Evolutionary conservation across 2,888 invertebrate genomes (phyloP).

Genomic region (Agrypnus murinus): DNA sequence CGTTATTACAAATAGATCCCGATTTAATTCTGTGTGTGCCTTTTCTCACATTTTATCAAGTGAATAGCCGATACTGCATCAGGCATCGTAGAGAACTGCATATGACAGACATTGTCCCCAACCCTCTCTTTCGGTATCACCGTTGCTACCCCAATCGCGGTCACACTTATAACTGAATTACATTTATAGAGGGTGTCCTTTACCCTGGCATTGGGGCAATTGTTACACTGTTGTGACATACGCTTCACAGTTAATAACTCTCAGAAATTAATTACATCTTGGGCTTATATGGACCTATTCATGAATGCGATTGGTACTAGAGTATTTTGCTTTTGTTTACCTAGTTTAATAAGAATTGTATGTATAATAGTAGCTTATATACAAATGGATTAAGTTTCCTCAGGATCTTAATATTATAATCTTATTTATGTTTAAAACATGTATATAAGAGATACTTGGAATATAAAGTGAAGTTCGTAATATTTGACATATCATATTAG

Average conservation of each 20-base stretch:
- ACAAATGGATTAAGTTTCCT: too few species aligned
- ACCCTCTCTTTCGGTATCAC: slow-evolving; percentile 43
- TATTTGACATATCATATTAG: too few species aligned
- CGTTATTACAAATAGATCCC: too few species aligned
- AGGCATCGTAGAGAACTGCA: slow-evolving; percentile 54
- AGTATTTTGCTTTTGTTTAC: too few species aligned
- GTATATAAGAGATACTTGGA: too few species aligned
- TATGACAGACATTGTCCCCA: slow-evolving; percentile 62
- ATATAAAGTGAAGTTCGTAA: too few species aligned
- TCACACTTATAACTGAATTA: slow-evolving; percentile 67
- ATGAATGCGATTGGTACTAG: too few species aligned
- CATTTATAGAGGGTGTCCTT: slow-evolving; percentile 61
- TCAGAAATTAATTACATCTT: slow-evolving; percentile 59
- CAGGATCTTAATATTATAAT: too few species aligned
- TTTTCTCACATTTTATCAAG: slow-evolving; percentile 59
- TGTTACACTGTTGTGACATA: slow-evolving; percentile 59
- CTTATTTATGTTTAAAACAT: too few species aligned
- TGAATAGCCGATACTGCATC: slow-evolving; percentile 56
- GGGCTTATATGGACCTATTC: neutral
- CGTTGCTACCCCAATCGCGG: slow-evolving; percentile 56
- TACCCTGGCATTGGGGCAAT: slow-evolving; percentile 46
- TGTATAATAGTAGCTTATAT: too few species aligned
- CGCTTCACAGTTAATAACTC: slow-evolving; percentile 49
- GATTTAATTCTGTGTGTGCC: too few species aligned
- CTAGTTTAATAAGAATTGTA: too few species aligned